Evolutionary conservation across 2,113 vertebrate species (phyloP), one percentile per base, ranked within the genome.

Genomic region (Spilogale gracilis): DNA sequence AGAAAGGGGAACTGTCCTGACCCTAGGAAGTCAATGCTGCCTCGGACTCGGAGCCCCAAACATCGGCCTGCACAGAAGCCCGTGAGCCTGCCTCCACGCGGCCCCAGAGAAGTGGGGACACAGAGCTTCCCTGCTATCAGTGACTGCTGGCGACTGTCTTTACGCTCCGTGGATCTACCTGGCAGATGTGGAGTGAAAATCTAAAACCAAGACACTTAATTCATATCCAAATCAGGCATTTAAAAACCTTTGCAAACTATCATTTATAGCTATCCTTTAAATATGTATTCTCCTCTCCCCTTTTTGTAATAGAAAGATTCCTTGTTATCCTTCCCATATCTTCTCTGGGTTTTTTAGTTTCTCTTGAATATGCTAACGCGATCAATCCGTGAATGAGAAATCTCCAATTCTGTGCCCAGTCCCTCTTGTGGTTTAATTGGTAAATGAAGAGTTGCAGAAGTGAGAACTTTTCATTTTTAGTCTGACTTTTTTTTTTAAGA

Each of bases 1-100:
- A 7, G 1, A 50, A 16, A 32, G 27, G 43, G 45, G 43, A 82
- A 32, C n/a, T 0, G 0, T 1, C 9, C 30, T 1, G 8, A 23
- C 38, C 69, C 93, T 32, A 17, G 9, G 48, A 43, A 32, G 23
- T 23, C 81, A 23, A 14, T 5, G 12, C 56, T 1, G 1, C 50
- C 48, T 43, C 48, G 12, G 54, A 71, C 73, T 10, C 17, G 1
- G 10, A 52, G 17, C 3, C 30, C 54, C 21, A 9, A 43, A 32
- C 0, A 0, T 3, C 11, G 6, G 63, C 79, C 93, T 86, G 85
- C 50, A 2, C 7, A 50, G 4, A 18, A 38, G 43, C 38, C 23
- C 13, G 10, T 0, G 9, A 61, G 61, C n/a, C 58, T 54, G 43
- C 54, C n/a, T 56, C 23, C 2, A 9, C 52, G 21, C 85, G 4